phyloP scores from a whole-genome alignment of 2,888 invertebrate genomes.

The Stomorhina lunata region DNA sequence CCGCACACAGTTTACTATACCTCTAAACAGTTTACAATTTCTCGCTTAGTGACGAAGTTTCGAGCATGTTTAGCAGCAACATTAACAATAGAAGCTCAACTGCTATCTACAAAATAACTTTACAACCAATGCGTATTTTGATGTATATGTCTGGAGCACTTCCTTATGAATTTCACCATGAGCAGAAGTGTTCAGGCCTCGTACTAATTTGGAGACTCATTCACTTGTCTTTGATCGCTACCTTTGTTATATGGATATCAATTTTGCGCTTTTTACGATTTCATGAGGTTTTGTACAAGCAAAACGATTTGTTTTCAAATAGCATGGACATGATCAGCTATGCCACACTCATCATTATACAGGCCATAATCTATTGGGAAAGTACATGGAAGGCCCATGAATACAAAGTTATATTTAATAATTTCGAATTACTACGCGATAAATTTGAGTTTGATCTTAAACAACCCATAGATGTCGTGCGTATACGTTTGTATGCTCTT shows the following conservation, averaged over 20 bases:
- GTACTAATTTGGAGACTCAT: conserved; percentile 40
- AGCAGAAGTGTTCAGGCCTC: neutral
- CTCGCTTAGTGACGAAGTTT: neutral
- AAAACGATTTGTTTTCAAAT: conserved; percentile 69
- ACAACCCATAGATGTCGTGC: conserved; percentile 40
- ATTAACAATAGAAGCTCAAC: neutral
- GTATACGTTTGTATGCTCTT: conserved; percentile 17
- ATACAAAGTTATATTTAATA: conserved; percentile 49
- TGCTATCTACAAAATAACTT: conserved; percentile 63
- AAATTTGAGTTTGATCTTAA: conserved; percentile 59
- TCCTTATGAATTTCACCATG: conserved; percentile 62
- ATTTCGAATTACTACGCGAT: conserved; percentile 58
- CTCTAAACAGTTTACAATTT: no score
- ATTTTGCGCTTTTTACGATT: conserved; percentile 38
- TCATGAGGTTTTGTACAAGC: conserved; percentile 49
- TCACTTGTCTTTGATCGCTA: conserved; percentile 22
- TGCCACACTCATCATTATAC: conserved; percentile 45
- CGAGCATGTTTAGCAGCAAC: neutral
- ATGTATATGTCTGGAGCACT: conserved; percentile 68
- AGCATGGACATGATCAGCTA: conserved; percentile 68
- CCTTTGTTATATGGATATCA: conserved; percentile 41
- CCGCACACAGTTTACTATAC: no score
- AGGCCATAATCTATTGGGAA: conserved; percentile 61
- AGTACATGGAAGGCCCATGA: conserved; percentile 57
- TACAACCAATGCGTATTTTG: conserved; percentile 65